Base-by-base conservation (phyloP, 2,888 invertebrate species). In the Cancer borealis region DNA sequence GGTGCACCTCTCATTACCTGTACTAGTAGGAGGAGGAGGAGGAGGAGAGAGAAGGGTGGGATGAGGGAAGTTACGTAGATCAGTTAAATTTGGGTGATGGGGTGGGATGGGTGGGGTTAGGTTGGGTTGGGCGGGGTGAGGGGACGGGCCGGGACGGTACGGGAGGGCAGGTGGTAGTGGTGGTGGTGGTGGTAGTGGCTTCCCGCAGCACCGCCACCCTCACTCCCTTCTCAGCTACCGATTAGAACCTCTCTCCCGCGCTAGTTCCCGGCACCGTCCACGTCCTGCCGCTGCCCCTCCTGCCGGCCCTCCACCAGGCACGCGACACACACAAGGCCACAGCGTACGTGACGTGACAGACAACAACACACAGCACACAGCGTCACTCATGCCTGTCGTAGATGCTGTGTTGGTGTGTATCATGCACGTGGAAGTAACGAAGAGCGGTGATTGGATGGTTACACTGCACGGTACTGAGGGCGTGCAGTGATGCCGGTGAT, bases 71-170 rank as follows among this genome's bases (percentile, higher is more conserved):
- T 79, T 79, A 30, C 79, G 79, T 79, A 6, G 79, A 79, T 79
- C 79, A 79, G 79, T 79, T 79, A 30, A 79, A 79, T 79, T 79
- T 79, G 79, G 79, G 79, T 79, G 79, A 8, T 21, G 39, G 45
- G 88, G 3, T 3, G 45, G 45, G 45, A 10, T 3, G 6, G 45
- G 12, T 0, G 0, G 88, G 3, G 8, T 14, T 8, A 30, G 45
- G 30, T 3, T 39, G 10, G 88, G 26, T n/a, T 47, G n/a, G 45
- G 49, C 4, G 49, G 89, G n/a, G 46, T 1, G 49, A 5, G 49
- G 17, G 45, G n/a, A 45, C 17, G 3, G 49, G 14, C 0, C 47
- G 45, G 88, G 46, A 49, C 49, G 49, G 47, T 14, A 54, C n/a
- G 89, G 12, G 47, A 49, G 26, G 30, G 54, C 47, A 8, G 49